Base-by-base conservation (phyloP, 37 sponge, comb jelly and placozoan genomes). In the Corticium candelabrum region DNA sequence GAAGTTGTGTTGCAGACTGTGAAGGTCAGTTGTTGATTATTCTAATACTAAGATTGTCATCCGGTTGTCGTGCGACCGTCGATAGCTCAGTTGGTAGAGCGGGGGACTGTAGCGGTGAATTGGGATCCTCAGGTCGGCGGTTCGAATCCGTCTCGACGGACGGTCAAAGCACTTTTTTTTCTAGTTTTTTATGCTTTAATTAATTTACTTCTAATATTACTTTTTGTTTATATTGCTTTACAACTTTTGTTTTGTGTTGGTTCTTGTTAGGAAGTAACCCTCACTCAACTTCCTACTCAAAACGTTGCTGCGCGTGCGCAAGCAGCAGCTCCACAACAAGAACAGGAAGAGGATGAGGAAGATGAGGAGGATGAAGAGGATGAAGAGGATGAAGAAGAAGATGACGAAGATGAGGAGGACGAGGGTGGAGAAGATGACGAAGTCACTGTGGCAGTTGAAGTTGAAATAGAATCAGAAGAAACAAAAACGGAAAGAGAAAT, bases 61-160 rank as follows among this genome's bases (percentile, higher is more conserved):
- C 62, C 62, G 11, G 62, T 50, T 50, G 11, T 11, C 62, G 62
- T 50, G 62, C 15, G 21, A 11, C 86, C 86, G 79, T 86, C 77
- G 41, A 5, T 76, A 76, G 77, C 77, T 5, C 78, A 77, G 78
- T 68, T 77, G 78, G 78, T 77, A 77, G 78, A 77, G 78, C 78
- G 78, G 78, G 39, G 62, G 62, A 50, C 62, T 50, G 62, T 50
- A 50, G 62, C 21, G 11, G 62, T 11, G 15, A 50, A 50, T 21
- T 35, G 78, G 21, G n/a, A 77, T 77, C 78, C 78, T 40, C 40
- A 77, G 78, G 78, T 77, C 78, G 78, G 41, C 40, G 78, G 78
- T 77, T 77, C 78, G 78, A 77, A 77, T 77, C 78, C 78, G 78
- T 39, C 78, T 77, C 78, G 78, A 41, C 39, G 78, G 78, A 77